phyloP scores from a whole-genome alignment of 2,797 vertebrate species.

The Coluber constrictor region DNA sequence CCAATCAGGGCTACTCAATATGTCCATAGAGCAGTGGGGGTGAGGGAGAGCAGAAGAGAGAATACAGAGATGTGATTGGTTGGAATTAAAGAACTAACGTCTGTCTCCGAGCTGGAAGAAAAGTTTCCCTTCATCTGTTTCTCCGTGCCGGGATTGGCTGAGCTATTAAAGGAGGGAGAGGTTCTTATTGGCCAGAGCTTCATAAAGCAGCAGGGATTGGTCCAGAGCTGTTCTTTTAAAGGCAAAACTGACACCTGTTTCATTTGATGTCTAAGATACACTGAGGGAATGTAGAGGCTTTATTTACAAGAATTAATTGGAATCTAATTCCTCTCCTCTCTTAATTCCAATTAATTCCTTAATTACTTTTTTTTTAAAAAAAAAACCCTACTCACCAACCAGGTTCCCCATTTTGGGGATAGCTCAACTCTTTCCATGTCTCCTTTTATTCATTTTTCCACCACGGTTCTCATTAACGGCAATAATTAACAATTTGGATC shows the following conservation, averaged over 20 bases:
- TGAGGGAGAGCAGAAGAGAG: background rate
- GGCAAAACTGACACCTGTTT: fast-evolving
- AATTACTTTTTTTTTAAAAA: background rate
- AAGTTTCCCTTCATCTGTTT: background rate
- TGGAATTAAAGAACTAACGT: background rate
- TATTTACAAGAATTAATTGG: background rate
- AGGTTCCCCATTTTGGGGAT: background rate
- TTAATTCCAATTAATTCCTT: background rate
- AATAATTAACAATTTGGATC: background rate
- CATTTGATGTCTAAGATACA: background rate
- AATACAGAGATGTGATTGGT: background rate
- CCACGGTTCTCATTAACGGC: background rate
- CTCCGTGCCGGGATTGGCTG: background rate
- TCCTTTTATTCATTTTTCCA: background rate
- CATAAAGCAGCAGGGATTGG: background rate
- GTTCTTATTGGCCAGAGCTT: background rate
- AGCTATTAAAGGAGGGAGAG: background rate
- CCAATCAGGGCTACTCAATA: background rate
- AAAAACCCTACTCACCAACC: background rate
- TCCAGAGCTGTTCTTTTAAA: background rate
- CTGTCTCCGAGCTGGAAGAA: background rate
- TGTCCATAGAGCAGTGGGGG: fast-evolving
- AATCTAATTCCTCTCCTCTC: background rate
- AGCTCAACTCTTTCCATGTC: background rate
- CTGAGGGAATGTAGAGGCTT: background rate